A percentile compares a stretch with the other conserved stretches of the same genome.
phyloP scores from a whole-genome alignment of 2,888 invertebrate genomes.

The Bugulina stolonifera region DNA sequence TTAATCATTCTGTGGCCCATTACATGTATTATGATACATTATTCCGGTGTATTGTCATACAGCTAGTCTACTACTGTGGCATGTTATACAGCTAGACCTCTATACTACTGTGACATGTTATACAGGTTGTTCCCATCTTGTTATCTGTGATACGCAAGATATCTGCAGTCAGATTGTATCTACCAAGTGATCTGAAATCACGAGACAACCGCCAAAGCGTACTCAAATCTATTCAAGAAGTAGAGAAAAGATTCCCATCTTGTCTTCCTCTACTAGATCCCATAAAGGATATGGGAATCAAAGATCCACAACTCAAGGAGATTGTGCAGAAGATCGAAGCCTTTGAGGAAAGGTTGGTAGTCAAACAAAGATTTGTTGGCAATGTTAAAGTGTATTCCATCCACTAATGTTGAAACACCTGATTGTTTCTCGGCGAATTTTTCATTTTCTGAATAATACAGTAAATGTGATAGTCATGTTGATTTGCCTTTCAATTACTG shows the following conservation, averaged over 20 bases:
- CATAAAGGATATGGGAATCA: slow-evolving; percentile 90
- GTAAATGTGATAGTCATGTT: no score
- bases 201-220: slow-evolving; percentile 78
- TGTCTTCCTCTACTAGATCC: slow-evolving; percentile 87
- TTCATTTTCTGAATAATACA: no score
- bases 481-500: no score
- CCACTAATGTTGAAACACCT: no score
- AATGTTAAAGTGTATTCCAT: neutral
- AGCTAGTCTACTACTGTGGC: no score
- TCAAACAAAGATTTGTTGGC: neutral
- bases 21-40: no score
- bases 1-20: no score
- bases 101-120: no score
- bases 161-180: slow-evolving; percentile 81
- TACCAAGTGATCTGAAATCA: slow-evolving; percentile 81
- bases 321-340: slow-evolving; percentile 69
- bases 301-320: slow-evolving; percentile 70
- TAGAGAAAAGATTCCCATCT: slow-evolving; percentile 79
- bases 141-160: slow-evolving; percentile 54
- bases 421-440: no score
- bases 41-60: no score
- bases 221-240: slow-evolving; percentile 62
- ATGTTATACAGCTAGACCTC: no score
- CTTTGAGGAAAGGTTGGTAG: slow-evolving; percentile 60
- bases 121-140: slow-evolving; percentile 48